phyloP scores from a whole-genome alignment of 2,113 vertebrate genomes.

The Athene cunicularia region DNA sequence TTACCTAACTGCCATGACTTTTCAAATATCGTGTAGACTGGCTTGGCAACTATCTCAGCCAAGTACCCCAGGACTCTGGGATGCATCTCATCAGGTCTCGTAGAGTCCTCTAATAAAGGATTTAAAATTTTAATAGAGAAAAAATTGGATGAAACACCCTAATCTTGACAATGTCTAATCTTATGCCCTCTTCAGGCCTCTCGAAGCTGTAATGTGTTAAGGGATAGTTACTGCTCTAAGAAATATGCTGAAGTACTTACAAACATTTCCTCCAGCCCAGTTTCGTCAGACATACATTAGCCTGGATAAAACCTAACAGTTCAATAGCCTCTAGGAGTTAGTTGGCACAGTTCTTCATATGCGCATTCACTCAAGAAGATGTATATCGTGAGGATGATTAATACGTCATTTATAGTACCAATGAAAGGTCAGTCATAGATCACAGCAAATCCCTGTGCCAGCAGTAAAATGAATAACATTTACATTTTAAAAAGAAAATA shows the following conservation, averaged over 20 bases:
- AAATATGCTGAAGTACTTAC: background rate
- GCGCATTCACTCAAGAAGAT: background rate
- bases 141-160: background rate
- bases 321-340: background rate
- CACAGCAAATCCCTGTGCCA: background rate
- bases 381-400: background rate
- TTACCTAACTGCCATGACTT: background rate
- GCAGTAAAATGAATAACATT: background rate
- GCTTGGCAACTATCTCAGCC: background rate
- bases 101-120: background rate
- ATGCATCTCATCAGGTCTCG: background rate
- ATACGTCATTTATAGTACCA: background rate
- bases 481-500: background rate
- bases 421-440: background rate
- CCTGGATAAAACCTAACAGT: background rate
- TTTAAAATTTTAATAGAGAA: background rate
- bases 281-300: background rate
- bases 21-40: background rate
- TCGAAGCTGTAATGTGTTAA: background rate
- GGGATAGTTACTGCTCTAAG: background rate
- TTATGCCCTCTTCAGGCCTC: background rate
- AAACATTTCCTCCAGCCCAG: background rate
- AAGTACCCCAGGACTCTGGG: background rate
- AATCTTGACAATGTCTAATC: background rate
- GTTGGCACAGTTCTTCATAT: background rate